phyloP scores from a whole-genome alignment of 1,140 invertebrate species.

The Drepana arcuata region DNA sequence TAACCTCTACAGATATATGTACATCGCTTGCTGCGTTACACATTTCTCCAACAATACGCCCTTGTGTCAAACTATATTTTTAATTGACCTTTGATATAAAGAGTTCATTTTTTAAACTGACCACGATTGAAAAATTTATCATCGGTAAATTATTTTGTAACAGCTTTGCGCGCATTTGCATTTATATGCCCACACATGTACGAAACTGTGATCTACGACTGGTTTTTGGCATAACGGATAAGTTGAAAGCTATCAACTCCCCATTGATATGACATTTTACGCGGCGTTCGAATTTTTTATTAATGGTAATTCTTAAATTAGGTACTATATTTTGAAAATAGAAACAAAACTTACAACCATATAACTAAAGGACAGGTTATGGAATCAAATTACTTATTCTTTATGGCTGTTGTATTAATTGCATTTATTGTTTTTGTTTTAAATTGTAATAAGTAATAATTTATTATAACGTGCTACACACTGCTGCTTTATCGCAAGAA shows the following conservation, averaged over 20 bases:
- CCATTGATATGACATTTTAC: no score
- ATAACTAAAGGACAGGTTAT: background rate
- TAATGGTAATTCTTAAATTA: background rate
- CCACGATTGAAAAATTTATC: background rate
- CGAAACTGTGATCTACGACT: conserved; percentile 1
- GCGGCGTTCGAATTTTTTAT: background rate
- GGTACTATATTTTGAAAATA: background rate
- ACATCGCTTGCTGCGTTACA: conserved; percentile 3
- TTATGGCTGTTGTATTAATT: background rate
- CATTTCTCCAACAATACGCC: conserved; percentile 2
- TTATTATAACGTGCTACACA: no score
- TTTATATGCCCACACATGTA: conserved; percentile 11
- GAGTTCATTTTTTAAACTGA: background rate
- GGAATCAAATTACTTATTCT: background rate
- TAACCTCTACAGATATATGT: background rate
- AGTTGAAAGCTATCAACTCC: no score
- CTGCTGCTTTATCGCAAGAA: no score
- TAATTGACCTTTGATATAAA: background rate
- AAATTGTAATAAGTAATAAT: no score
- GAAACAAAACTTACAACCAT: background rate
- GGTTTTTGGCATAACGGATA: no score
- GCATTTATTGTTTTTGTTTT: no score
- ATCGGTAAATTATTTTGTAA: conserved; percentile 11
- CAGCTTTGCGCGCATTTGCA: conserved; percentile 14
- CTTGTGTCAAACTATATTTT: background rate